phyloP scores from a whole-genome alignment of 1,140 invertebrate genomes.

The Atta colombica region DNA sequence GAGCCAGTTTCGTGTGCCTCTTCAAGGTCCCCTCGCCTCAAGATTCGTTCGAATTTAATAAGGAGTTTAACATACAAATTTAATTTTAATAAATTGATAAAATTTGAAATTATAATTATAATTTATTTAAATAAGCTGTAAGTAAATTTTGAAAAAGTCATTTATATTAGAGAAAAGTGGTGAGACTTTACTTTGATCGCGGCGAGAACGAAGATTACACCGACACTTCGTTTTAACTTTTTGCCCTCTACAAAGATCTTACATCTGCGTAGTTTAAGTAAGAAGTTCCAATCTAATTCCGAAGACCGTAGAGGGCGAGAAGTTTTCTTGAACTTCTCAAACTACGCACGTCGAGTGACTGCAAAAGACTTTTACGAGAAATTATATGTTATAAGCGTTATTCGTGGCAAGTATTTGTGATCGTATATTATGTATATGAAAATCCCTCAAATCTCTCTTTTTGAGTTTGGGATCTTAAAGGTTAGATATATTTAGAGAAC shows the following conservation, averaged over 20 bases:
- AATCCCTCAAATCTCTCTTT: not conserved
- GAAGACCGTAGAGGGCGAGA: conserved; percentile 12
- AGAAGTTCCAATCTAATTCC: conserved; percentile 38
- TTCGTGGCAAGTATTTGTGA: not conserved
- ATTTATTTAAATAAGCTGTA: not conserved
- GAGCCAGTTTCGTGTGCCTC: conserved; percentile 40
- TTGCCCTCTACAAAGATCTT: conserved; percentile 30
- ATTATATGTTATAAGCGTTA: conserved; percentile 25
- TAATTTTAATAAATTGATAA: not conserved
- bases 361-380: not conserved
- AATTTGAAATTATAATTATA: not conserved
- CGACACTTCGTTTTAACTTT: conserved; percentile 28
- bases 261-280: conserved; percentile 19
- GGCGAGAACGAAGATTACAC: not conserved
- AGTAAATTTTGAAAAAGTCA: not conserved
- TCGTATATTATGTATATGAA: not conserved
- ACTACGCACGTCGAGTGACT: conserved; percentile 3
- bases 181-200: not conserved
- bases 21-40: conserved; percentile 32
- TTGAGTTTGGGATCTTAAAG: not conserved
- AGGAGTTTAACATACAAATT: not conserved
- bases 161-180: not conserved
- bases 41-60: conserved; percentile 12
- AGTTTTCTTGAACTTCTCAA: not conserved
- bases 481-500: not conserved